phyloP scores from a whole-genome alignment of 2,113 vertebrate genomes.

The Rhagologus leucostigma region DNA sequence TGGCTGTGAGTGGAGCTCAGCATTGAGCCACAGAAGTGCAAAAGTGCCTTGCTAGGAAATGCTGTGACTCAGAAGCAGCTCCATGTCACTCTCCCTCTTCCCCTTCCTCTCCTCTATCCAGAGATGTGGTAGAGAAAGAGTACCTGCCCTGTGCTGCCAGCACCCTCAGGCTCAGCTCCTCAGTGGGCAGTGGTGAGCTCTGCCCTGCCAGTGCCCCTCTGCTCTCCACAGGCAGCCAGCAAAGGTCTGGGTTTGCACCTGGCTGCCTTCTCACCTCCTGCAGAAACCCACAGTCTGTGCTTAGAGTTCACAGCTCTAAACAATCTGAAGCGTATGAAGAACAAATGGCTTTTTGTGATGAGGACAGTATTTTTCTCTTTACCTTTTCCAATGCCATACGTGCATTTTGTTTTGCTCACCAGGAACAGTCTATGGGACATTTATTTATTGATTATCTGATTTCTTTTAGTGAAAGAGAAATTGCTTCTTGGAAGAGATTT shows the following conservation, averaged over 20 bases:
- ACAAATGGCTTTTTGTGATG: background rate
- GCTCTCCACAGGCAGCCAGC: background rate
- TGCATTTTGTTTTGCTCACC: background rate
- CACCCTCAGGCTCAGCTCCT: background rate
- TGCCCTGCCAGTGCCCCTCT: background rate
- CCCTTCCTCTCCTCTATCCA: background rate
- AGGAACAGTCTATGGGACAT: background rate
- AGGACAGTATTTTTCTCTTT: background rate
- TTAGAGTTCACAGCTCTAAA: background rate
- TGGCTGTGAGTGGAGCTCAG: background rate
- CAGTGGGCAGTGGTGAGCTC: background rate
- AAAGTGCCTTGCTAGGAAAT: background rate
- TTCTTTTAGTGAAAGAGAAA: background rate
- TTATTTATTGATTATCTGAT: background rate
- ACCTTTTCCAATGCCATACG: background rate
- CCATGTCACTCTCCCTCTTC: background rate
- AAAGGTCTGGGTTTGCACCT: background rate
- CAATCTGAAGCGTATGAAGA: background rate
- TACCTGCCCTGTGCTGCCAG: background rate
- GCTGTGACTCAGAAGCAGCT: background rate
- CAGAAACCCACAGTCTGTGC: background rate
- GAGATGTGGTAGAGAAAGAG: background rate
- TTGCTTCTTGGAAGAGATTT: background rate
- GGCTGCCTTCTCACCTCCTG: background rate
- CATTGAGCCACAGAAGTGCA: background rate